Conservation (phyloP, 2,888 invertebrate genomes). For the Pediacus dermestoides region DNA sequence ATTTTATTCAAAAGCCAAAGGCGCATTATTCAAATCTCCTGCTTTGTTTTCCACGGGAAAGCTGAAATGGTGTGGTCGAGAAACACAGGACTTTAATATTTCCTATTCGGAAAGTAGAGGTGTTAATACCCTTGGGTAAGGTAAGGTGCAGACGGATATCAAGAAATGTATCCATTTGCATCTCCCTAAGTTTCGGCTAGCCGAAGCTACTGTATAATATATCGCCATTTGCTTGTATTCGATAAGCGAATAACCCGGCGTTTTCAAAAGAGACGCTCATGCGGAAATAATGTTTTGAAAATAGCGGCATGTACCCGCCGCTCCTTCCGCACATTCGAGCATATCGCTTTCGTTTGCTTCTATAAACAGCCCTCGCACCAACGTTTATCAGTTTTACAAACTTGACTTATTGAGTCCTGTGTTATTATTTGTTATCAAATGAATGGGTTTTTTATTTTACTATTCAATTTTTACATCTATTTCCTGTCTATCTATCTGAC, state of each 20-base stretch:
- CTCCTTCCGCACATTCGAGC: conserved; percentile 5
- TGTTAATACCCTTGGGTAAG: conserved; percentile 10
- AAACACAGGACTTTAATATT: background rate
- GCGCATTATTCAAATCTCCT: conserved; percentile 7
- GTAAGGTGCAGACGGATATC: conserved; percentile 13
- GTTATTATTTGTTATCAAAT: conserved; percentile 3
- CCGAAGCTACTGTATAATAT: conserved; percentile 24
- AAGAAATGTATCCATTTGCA: conserved; percentile 17
- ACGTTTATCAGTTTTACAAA: conserved; percentile 1
- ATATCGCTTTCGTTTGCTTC: conserved; percentile 1
- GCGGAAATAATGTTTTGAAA: conserved; percentile 46
- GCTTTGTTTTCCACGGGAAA: conserved; percentile 6
- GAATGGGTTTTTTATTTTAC: background rate
- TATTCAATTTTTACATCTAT: conserved; percentile 13
- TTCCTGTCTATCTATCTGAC: too few relatives aligned
- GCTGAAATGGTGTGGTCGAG: conserved; percentile 2
- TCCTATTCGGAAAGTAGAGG: conserved; percentile 8
- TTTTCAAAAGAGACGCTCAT: conserved; percentile 43
- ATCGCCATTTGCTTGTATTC: conserved; percentile 41
- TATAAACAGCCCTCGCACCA: background rate
- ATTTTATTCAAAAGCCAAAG: too few relatives aligned
- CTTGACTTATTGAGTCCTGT: conserved; percentile 5
- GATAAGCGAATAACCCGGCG: conserved; percentile 40
- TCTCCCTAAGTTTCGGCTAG: conserved; percentile 4
- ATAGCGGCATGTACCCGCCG: conserved; percentile 31